Evolutionary conservation across 2,797 vertebrate genomes (phyloP), one percentile per base, ranked within the genome.

Genomic region (Cuculus canorus): DNA sequence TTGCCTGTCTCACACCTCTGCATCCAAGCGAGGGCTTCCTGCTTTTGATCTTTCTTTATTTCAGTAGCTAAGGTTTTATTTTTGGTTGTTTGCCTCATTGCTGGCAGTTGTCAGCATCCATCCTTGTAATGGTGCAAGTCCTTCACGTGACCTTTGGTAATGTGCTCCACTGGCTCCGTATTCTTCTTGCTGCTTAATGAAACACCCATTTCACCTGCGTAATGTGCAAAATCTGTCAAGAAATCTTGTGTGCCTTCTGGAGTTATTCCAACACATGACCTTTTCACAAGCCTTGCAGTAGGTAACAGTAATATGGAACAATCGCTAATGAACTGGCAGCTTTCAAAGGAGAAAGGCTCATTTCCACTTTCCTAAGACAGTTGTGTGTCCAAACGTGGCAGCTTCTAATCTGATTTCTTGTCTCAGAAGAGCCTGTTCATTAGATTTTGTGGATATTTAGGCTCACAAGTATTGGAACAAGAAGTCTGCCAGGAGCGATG

Each of bases 121-220:
- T 95, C 63, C 65, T 79, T 0, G 2, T 60, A 78, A 64, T 28
- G 80, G 59, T 94, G 80, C 86, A 66, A 78, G 91, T 96, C 91
- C 64, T 96, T 92, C 80, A 68, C 9, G 39, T 93, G 88, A 88
- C 90, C 87, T 92, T 91, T 85, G 32, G 71, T 87, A 95, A 80
- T 12, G 43, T 79, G 60, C 82, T 93, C 48, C 21, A 28, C 28
- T 2, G 2, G 69, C 75, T 92, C 9, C 1, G 70, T 82, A 37
- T 89, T 93, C 78, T 93, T 35, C 60, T 78, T 65, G 50, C 79
- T 94, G 50, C 88, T 91, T 96, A 96, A 95, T 91, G 96, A 97
- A 96, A 96, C 94, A 93, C 86, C 72, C 92, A 27, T 94, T 96
- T 86, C 92, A 96, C 94, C 81, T 84, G 87, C 37, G 15, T 83